These are phyloP conservation scores for Hipparchia sbordonii DNA, from an alignment of 2,888 invertebrate genomes.

Conservation along the genomic window DNA sequence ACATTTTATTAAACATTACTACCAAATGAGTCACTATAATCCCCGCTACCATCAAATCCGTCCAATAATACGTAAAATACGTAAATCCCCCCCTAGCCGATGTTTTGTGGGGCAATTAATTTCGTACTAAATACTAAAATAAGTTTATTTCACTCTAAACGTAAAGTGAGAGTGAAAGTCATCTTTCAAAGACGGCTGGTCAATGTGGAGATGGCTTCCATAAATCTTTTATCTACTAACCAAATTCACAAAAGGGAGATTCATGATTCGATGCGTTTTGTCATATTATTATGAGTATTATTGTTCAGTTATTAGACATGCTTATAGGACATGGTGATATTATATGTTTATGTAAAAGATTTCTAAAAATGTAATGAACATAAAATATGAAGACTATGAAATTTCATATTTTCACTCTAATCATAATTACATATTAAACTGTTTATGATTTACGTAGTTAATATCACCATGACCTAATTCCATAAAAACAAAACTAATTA, in stretches of 20 bases:
- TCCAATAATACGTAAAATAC: constrained; percentile 63
- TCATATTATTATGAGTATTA: no score
- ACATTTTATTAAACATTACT: constrained; percentile 41
- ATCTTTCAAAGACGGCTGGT: constrained; percentile 44
- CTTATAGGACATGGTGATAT: no score
- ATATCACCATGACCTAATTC: constrained; percentile 37
- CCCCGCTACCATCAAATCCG: constrained; percentile 51
- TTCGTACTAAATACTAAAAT: constrained; percentile 75
- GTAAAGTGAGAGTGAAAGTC: constrained; percentile 50
- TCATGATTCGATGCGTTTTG: no score
- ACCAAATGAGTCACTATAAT: constrained; percentile 47
- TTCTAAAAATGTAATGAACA: no score
- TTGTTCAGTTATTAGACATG: no score
- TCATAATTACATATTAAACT: no score
- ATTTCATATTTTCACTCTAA: no score
- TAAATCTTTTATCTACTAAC: background rate
- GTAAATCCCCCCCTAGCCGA: constrained; percentile 53
- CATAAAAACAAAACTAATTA: constrained; percentile 38
- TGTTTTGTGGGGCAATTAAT: constrained; percentile 72
- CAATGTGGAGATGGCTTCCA: constrained; percentile 43
- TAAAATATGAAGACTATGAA: no score
- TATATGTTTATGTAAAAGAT: no score
- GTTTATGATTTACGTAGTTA: constrained; percentile 21
- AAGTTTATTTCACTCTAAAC: constrained; percentile 62
- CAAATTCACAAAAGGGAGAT: background rate